Evolutionary conservation across 1,140 invertebrate genomes (phyloP).

Genomic region (Ceratina japonica): DNA sequence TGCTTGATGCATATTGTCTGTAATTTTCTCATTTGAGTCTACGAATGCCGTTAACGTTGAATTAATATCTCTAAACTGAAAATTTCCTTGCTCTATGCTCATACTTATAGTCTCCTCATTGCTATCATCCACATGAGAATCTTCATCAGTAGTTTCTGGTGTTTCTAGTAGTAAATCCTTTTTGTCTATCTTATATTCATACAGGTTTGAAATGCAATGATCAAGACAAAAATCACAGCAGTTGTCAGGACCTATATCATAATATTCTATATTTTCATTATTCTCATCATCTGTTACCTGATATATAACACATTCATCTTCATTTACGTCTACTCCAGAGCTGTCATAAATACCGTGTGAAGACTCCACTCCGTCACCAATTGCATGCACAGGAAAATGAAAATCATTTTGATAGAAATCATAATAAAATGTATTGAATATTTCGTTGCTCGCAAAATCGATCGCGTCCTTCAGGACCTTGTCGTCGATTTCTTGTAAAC

Average conservation of each 20-base stretch:
- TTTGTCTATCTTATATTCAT: neutral
- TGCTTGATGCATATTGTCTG: neutral
- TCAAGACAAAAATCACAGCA: neutral
- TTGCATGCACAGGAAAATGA: neutral
- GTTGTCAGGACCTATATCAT: neutral
- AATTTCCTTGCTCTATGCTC: neutral
- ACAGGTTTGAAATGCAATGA: neutral
- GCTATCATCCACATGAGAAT: neutral
- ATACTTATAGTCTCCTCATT: neutral
- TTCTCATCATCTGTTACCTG: neutral
- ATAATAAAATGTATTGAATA: conserved; percentile 9
- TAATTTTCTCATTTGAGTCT: too few species aligned
- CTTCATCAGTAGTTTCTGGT: neutral
- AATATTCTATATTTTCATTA: neutral
- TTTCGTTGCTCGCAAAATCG: conserved; percentile 38
- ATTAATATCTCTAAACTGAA: neutral
- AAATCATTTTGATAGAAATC: neutral
- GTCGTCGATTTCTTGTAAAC: neutral
- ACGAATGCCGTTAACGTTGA: neutral
- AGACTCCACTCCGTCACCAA: neutral
- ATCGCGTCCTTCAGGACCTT: conserved; percentile 5
- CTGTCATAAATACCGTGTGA: neutral
- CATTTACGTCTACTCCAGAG: conserved; percentile 10
- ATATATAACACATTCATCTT: conserved; percentile 11
- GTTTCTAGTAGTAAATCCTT: conserved; percentile 4